Base-by-base conservation (phyloP, 2,888 invertebrate species). In the Psylliodes chrysocephalus region DNA sequence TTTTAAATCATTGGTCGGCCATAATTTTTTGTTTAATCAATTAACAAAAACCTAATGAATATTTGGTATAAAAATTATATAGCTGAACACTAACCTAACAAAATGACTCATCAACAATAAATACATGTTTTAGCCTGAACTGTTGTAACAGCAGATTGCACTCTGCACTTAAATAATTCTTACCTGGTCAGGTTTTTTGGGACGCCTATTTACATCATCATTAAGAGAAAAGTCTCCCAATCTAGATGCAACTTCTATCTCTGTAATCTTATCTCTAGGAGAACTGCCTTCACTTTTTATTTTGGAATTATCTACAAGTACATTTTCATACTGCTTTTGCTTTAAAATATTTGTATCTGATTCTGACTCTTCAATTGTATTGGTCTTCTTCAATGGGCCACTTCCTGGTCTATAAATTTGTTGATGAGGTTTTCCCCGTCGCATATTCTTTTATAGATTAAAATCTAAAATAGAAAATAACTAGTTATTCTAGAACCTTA, bases 371-470 rank as follows among this genome's bases (percentile, higher is more conserved):
- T 89, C 89, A 65, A 84, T 80, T 78, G 84, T 85, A 74, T 86
- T 87, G 69, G 90, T 87, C 82, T 90, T 89, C 78, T 89, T 85
- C 70, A 91, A 82, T 69, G 90, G 90, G 69, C 91, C 91, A 85
- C 91, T 91, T 73, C 91, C 91, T 79, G 91, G 91, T 80, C 87
- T 88, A 77, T 92, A 92, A 68, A 91, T 84, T 82, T 87, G 87
- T 82, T 89, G 88, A 78, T 88, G 88, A 75, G 89, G 90, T 83
- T 89, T 89, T 80, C 86, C 87, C 72, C 84, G 84, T 81, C 85
- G 87, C 84, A 82, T 83, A 74, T 75, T 81, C 69, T 68, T 73
- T 65, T 63, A 67, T 57, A 63, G 35, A 60, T 38, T 69, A 49
- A 71, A 73, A 71, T 70, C 71, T 71, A 54, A 49, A 69, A 63